phyloP scores from a whole-genome alignment of 1,140 invertebrate species.

The Phthorimaea operculella region DNA sequence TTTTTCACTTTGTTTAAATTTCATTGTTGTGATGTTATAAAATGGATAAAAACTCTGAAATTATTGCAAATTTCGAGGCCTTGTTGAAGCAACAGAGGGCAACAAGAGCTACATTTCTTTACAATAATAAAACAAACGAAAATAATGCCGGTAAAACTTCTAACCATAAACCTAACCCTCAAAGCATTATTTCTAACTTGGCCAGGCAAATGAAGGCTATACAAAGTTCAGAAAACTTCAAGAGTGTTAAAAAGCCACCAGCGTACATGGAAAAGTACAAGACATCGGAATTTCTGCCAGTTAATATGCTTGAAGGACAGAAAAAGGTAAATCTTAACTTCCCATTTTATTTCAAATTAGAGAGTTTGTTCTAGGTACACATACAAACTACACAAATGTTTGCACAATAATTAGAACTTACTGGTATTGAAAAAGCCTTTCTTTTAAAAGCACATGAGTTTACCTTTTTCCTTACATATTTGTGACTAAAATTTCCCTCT shows the following conservation, averaged over 20 bases:
- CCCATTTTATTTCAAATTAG: not conserved
- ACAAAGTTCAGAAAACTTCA: slow-evolving; percentile 31
- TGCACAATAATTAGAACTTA: too few species aligned
- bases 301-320: slow-evolving; percentile 22
- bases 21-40: not conserved
- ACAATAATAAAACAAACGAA: slow-evolving; percentile 9
- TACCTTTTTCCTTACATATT: too few species aligned
- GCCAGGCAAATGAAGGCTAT: slow-evolving; percentile 32
- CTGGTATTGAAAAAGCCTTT: too few species aligned
- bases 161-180: slow-evolving; percentile 18
- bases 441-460: too few species aligned
- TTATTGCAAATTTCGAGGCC: slow-evolving; percentile 23
- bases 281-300: slow-evolving; percentile 22
- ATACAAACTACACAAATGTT: not conserved
- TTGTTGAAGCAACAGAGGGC: slow-evolving; percentile 18
- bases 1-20: too few species aligned
- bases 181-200: slow-evolving; percentile 30
- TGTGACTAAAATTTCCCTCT: too few species aligned
- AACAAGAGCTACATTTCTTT: slow-evolving; percentile 17
- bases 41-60: not conserved
- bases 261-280: slow-evolving; percentile 14
- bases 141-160: slow-evolving; percentile 2
- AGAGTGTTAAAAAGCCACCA: slow-evolving; percentile 3
- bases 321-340: slow-evolving; percentile 17
- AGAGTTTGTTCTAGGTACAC: not conserved